Base-by-base conservation (phyloP, 2,113 vertebrate species). In the Sylvicapra grimmia region DNA sequence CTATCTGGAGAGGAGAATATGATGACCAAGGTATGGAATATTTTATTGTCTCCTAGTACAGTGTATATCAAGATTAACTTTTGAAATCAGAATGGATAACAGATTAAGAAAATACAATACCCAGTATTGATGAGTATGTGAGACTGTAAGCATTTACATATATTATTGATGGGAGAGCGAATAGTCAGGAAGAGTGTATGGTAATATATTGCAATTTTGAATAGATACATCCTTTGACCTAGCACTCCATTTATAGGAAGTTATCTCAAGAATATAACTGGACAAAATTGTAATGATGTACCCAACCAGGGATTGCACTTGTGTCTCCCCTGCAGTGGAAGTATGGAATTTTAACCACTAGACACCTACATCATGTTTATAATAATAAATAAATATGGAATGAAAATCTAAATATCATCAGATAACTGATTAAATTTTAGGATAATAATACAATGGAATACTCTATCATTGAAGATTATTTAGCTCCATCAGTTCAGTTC, bases 1-100 rank as follows among this genome's bases (percentile, higher is more conserved):
- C 97, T 99, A 0, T 99, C 99, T 87, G 99, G 99, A 97, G 99
- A 99, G 92, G 99, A 99, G 92, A 99, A 99, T 97, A 99, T 99
- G 99, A 99, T 99, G 13, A 99, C 99, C 58, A 91, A 84, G 97
- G 98, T 98, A 97, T 84, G 63, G n/a, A 77, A 18, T 89, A 51
- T 92, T 83, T 86, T 96, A 36, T 75, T 77, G 11, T 90, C 56
- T 95, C 29, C 51, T 93, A n/a, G 7, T 86, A 54, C 5, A 1
- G 21, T 47, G 3, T 54, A 25, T 86, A 86, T 90, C 16, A 65
- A 75, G 65, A 65, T 56, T 75, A 77, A 58, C 88, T 77, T 80
- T 85, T 80, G 84, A 72, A 87, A 59, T 87, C 33, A 85, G 10
- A 49, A 49, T 49, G 9, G 85, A 84, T 86, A 80, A 83, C 31